These are phyloP conservation scores for Gnathonemus echidnorhynchus DNA, from an alignment of 2,113 vertebrate species.

Conservation along the genomic window DNA sequence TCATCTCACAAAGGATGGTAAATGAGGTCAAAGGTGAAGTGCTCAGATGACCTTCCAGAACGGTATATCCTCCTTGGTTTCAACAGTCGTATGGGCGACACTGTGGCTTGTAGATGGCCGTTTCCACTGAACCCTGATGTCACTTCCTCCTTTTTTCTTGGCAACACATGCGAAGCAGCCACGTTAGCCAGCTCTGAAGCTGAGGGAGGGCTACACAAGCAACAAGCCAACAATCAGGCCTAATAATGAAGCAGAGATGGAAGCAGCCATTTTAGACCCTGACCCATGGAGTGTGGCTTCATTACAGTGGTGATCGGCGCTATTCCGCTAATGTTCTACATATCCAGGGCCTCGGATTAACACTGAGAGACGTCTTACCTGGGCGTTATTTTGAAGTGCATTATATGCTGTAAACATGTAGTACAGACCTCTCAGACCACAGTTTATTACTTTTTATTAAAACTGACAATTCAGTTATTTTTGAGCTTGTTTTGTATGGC, in stretches of 20 bases:
- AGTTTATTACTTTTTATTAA: conserved; percentile 61
- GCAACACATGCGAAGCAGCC: neutral
- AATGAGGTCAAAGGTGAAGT: neutral
- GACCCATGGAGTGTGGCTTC: neutral
- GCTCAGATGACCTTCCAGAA: neutral
- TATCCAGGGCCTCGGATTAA: conserved; percentile 4
- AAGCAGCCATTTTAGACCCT: neutral
- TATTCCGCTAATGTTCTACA: neutral
- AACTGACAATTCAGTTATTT: conserved; percentile 33
- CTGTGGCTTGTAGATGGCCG: neutral
- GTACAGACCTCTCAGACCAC: conserved; percentile 16
- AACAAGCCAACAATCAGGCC: neutral
- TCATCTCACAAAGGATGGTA: neutral
- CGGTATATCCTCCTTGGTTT: neutral
- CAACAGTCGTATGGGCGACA: neutral
- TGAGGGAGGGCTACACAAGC: neutral
- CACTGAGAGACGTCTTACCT: conserved; percentile 1
- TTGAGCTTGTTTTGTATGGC: conserved; percentile 68
- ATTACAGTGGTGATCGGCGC: neutral
- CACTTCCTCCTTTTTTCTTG: neutral
- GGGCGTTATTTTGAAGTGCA: conserved; percentile 23
- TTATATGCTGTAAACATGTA: conserved; percentile 16
- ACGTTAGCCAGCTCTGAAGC: neutral
- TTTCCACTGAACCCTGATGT: neutral
- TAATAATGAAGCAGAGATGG: neutral